A percentile compares a stretch with the other conserved stretches of the same genome.
phyloP scores from a whole-genome alignment of 2,797 vertebrate genomes.

The Falco cherrug region DNA sequence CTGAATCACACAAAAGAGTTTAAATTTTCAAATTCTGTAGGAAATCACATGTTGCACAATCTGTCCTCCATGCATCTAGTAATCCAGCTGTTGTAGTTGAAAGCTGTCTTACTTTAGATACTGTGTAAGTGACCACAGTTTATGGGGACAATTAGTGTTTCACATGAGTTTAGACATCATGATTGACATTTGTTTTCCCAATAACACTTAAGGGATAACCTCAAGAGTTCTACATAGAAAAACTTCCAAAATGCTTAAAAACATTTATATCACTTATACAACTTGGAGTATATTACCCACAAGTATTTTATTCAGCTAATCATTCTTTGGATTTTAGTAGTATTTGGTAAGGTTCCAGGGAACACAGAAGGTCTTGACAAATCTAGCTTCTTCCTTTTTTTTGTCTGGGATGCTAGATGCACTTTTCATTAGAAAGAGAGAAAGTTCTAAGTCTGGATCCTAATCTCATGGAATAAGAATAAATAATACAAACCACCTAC shows the following conservation, averaged over 20 bases:
- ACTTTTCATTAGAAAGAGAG: not conserved
- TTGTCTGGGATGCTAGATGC: not conserved
- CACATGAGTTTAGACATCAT: not conserved
- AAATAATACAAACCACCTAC: not conserved
- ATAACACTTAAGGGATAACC: not conserved
- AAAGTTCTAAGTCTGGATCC: not conserved
- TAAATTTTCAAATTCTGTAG: not conserved
- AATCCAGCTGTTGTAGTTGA: not conserved
- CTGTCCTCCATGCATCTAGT: not conserved
- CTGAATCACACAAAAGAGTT: not conserved
- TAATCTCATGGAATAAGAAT: not conserved
- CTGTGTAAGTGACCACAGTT: not conserved
- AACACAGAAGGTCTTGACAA: not conserved
- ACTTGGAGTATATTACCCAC: not conserved
- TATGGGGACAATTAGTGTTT: not conserved
- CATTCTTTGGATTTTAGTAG: not conserved
- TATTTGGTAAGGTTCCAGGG: not conserved
- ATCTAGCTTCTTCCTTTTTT: not conserved
- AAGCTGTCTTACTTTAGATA: not conserved
- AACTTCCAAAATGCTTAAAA: not conserved
- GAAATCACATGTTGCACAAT: not conserved
- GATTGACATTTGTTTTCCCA: not conserved
- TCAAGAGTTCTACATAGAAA: not conserved
- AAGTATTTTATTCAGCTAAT: not conserved
- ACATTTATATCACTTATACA: not conserved